phyloP scores from a whole-genome alignment of 2,888 invertebrate species.

The Apodemia zela region DNA sequence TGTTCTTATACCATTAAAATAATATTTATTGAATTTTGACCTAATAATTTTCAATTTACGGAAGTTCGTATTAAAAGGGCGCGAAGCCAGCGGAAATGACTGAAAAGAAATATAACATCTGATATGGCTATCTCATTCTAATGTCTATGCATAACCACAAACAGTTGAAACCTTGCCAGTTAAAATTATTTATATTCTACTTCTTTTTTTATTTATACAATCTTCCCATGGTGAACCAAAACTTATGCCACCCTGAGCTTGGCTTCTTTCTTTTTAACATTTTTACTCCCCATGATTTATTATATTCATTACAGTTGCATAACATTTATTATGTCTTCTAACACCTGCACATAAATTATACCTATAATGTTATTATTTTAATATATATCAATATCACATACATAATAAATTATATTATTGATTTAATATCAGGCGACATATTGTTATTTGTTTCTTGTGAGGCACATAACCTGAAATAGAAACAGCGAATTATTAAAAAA shows the following conservation, averaged over 20 bases:
- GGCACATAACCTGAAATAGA: no score
- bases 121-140: not conserved
- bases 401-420: no score
- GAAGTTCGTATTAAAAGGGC: not conserved
- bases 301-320: no score
- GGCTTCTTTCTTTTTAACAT: no score
- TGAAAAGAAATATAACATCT: not conserved
- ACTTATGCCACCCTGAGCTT: not conserved
- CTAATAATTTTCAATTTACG: not conserved
- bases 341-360: no score
- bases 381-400: no score
- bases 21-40: not conserved
- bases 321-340: no score
- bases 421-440: no score
- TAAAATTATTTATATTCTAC: not conserved
- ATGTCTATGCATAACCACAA: slow-evolving; percentile 6
- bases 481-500: no score
- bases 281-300: no score
- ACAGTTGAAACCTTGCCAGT: not conserved
- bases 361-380: no score
- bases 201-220: not conserved
- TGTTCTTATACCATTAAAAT: not conserved
- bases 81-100: slow-evolving; percentile 9
- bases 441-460: no score
- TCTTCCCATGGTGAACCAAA: not conserved